Conservation (phyloP, 2,888 invertebrate genomes). For the Drosophila eohydei region DNA sequence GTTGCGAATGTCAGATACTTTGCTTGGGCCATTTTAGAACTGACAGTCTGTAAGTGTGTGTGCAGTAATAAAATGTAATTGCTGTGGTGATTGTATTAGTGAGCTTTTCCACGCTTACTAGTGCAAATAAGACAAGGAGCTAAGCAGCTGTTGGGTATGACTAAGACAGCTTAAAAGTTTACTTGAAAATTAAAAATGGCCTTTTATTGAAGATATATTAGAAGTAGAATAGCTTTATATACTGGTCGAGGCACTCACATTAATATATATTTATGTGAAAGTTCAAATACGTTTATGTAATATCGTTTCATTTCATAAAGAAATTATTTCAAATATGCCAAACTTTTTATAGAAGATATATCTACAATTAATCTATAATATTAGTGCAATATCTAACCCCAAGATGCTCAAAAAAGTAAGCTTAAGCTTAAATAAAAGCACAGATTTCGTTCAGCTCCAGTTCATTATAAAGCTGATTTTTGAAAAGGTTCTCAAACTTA, state of each 20-base stretch:
- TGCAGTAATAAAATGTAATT: slow-evolving; percentile 48
- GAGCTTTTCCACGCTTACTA: slow-evolving; percentile 26
- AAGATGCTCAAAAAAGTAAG: background rate
- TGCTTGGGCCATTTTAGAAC: slow-evolving; percentile 51
- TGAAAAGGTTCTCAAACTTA: background rate
- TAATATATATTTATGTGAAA: background rate
- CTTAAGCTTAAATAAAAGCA: background rate
- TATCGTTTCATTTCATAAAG: background rate
- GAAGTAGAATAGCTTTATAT: background rate
- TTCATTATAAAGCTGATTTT: background rate
- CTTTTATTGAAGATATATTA: background rate
- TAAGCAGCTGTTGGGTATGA: background rate
- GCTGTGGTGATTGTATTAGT: slow-evolving; percentile 37
- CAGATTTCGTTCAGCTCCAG: background rate
- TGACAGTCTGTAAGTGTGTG: slow-evolving; percentile 14
- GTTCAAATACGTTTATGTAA: too few species aligned
- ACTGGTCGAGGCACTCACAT: background rate
- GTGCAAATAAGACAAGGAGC: slow-evolving; percentile 6
- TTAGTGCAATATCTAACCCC: background rate
- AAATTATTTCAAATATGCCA: background rate
- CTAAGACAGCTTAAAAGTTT: background rate
- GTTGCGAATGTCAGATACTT: slow-evolving; percentile 63
- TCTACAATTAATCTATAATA: background rate
- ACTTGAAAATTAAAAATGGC: background rate
- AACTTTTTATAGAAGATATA: background rate